These are phyloP conservation scores for Podarcis raffonei DNA, from an alignment of 2,113 vertebrate genomes.

Conservation along the genomic window DNA sequence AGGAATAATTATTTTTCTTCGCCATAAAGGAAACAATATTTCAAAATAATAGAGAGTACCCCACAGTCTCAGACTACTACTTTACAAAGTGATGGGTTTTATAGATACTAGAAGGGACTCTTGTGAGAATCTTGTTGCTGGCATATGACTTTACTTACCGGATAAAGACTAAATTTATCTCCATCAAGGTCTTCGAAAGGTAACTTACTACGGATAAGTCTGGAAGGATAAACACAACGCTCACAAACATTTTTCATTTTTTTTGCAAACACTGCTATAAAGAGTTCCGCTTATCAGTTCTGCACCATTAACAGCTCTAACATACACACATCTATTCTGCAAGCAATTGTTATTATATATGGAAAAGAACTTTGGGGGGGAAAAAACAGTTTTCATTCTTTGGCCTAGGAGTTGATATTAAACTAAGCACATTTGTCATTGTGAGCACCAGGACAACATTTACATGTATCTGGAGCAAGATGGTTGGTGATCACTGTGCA, in stretches of 20 bases:
- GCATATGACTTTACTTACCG: constrained; percentile 68
- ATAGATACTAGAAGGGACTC: constrained; percentile 32
- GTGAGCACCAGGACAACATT: background rate
- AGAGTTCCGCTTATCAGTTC: background rate
- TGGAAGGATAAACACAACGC: constrained; percentile 49
- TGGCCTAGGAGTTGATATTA: background rate
- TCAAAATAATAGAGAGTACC: background rate
- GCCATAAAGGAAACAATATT: constrained; percentile 11
- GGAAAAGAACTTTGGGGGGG: background rate
- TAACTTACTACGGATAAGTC: constrained; percentile 64
- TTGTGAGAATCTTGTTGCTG: constrained; percentile 18
- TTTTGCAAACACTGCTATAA: background rate
- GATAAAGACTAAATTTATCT: constrained; percentile 78
- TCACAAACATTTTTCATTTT: constrained; percentile 17
- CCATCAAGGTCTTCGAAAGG: constrained; percentile 77
- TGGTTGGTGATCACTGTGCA: too few relatives aligned
- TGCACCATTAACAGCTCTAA: background rate
- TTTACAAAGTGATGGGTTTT: constrained; percentile 48
- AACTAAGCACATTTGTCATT: background rate
- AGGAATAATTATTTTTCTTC: constrained; percentile 44
- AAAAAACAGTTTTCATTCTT: background rate
- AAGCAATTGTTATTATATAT: constrained; percentile 6
- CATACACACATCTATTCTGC: background rate
- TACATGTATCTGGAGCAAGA: background rate
- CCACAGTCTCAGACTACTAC: constrained; percentile 20